phyloP scores from a whole-genome alignment of 2,113 vertebrate species.

The Poeciliopsis turrubarensis region DNA sequence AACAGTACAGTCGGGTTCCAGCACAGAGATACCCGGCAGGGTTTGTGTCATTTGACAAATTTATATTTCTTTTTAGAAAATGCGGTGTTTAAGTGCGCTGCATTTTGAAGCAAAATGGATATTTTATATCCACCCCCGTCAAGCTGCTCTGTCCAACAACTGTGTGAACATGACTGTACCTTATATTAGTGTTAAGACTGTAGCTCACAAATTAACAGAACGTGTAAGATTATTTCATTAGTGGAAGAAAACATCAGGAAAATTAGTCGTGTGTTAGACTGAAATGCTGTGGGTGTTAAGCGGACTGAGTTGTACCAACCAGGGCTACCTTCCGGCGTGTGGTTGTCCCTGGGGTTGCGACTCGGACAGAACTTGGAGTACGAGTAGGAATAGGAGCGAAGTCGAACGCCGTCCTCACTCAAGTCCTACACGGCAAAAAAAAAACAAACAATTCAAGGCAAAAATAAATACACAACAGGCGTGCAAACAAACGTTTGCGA shows the following conservation, averaged over 20 bases:
- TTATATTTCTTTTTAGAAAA: neutral
- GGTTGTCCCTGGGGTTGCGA: slow-evolving; percentile 70
- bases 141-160: neutral
- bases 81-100: neutral
- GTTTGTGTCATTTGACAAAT: neutral
- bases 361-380: slow-evolving; percentile 86
- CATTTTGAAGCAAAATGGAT: too few species aligned
- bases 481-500: neutral
- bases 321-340: slow-evolving; percentile 69
- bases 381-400: slow-evolving; percentile 95
- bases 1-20: slow-evolving; percentile 38
- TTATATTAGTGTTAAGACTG: slow-evolving; percentile 9
- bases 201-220: slow-evolving; percentile 7
- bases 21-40: neutral
- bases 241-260: slow-evolving; percentile 12
- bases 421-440: slow-evolving; percentile 74
- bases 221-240: slow-evolving; percentile 9
- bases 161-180: slow-evolving; percentile 33
- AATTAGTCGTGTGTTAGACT: slow-evolving; percentile 27
- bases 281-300: neutral
- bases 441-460: neutral
- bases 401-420: slow-evolving; percentile 81
- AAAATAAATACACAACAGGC: neutral
- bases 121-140: too few species aligned
- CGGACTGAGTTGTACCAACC: slow-evolving; percentile 78